Conservation (phyloP, 2,888 invertebrate genomes). For the Cancer borealis region DNA sequence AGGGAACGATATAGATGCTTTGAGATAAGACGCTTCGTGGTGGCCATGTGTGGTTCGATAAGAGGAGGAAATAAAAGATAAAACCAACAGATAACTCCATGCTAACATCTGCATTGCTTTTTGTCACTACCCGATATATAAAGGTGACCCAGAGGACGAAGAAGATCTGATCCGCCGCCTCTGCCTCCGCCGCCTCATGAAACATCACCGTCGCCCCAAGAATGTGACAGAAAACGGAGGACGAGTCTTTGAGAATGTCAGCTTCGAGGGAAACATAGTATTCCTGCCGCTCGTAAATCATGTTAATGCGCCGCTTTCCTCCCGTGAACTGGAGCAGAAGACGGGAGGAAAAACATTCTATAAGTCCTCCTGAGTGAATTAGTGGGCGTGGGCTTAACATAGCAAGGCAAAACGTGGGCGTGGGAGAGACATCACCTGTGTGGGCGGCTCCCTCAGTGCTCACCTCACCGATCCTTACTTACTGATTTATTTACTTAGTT, state of each 20-base stretch:
- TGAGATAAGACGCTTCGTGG: background rate
- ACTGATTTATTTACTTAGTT: too few species aligned
- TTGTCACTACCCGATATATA: background rate
- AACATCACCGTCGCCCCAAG: background rate
- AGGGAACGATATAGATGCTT: slow-evolving; percentile 3
- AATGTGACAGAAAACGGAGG: slow-evolving; percentile 22
- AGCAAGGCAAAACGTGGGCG: background rate
- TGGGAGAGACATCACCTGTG: background rate
- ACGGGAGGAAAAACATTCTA: slow-evolving; percentile 22
- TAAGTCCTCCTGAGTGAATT: background rate
- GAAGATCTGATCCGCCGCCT: background rate
- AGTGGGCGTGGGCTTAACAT: background rate
- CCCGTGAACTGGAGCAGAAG: background rate
- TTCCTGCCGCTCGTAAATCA: slow-evolving; percentile 21
- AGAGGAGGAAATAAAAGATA: background rate
- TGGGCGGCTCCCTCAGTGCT: background rate
- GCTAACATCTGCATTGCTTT: background rate
- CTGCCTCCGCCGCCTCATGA: background rate
- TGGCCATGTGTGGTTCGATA: background rate
- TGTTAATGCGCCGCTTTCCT: background rate
- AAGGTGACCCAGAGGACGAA: background rate
- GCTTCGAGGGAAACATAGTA: background rate
- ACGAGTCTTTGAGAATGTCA: background rate
- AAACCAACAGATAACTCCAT: background rate
- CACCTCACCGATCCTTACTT: too few species aligned